Percentiles rank a stretch among this genome's conserved stretches.
Evolutionary conservation across 2,888 invertebrate genomes (phyloP).

Genomic region (Drosophila niveifrons): DNA sequence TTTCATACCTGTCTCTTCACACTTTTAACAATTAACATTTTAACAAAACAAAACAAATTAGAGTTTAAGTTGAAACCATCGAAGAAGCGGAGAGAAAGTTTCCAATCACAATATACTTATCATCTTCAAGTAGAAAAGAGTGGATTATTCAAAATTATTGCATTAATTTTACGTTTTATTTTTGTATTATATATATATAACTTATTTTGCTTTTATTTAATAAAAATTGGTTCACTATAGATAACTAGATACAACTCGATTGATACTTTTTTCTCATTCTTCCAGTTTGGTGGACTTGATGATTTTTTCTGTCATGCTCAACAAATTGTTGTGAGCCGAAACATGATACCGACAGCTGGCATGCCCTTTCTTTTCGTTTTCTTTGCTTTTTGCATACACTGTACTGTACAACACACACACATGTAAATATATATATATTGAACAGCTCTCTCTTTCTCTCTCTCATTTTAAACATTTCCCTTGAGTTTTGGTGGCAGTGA

Average conservation of each 20-base stretch:
- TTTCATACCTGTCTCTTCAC: not conserved
- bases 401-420: not conserved
- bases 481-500: slow-evolving; percentile 49
- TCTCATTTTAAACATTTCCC: slow-evolving; percentile 19
- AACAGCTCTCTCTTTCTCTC: not conserved
- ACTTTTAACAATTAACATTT: slow-evolving; percentile 5
- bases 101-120: not conserved
- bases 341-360: slow-evolving; percentile 12
- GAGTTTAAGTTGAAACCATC: slow-evolving; percentile 39
- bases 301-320: not conserved
- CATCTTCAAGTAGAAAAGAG: slow-evolving; percentile 2
- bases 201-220: slow-evolving; percentile 74
- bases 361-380: slow-evolving; percentile 16
- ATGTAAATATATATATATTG: slow-evolving; percentile 11
- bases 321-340: too few species aligned
- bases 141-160: slow-evolving; percentile 11
- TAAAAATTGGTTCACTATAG: slow-evolving; percentile 75
- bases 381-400: not conserved
- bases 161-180: slow-evolving; percentile 21
- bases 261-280: slow-evolving; percentile 45
- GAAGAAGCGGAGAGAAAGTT: not conserved
- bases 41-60: slow-evolving; percentile 52
- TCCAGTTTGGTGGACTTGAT: slow-evolving; percentile 48
- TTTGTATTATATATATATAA: slow-evolving; percentile 68
- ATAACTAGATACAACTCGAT: slow-evolving; percentile 63